A percentile compares a stretch with the other conserved stretches of the same genome.
These are phyloP conservation scores for Eufriesea mexicana DNA, from an alignment of 1,140 invertebrate species.

Conservation along the genomic window DNA sequence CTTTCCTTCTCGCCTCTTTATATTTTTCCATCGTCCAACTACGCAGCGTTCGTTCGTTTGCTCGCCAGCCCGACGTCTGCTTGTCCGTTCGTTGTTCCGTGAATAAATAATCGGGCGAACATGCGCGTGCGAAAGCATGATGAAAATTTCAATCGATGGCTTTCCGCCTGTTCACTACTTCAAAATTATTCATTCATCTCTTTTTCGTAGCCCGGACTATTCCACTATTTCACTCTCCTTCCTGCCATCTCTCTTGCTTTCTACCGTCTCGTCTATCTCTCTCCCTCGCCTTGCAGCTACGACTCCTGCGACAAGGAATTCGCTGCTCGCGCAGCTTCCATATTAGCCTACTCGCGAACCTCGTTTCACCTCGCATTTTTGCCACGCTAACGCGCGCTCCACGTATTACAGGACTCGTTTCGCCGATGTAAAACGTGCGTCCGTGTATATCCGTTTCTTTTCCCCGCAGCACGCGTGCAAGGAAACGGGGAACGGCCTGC, in stretches of 20 bases:
- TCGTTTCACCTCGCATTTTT: neutral
- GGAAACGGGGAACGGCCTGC: constrained; percentile 27
- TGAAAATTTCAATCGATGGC: constrained; percentile 78
- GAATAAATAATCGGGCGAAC: constrained; percentile 74
- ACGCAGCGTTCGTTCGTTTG: constrained; percentile 1
- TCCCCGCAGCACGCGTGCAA: neutral
- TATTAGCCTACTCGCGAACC: constrained; percentile 22
- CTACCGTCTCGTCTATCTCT: neutral
- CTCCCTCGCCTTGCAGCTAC: neutral
- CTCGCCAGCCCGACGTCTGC: constrained; percentile 28
- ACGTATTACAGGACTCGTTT: constrained; percentile 18
- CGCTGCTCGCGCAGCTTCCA: constrained; percentile 1
- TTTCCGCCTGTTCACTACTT: constrained; percentile 67
- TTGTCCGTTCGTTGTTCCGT: constrained; percentile 62
- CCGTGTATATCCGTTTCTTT: neutral
- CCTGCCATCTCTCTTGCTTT: neutral
- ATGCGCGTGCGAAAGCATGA: constrained; percentile 69
- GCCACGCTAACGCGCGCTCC: neutral
- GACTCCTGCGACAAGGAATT: constrained; percentile 15
- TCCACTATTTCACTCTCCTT: neutral
- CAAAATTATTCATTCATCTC: constrained; percentile 67
- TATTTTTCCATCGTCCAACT: neutral
- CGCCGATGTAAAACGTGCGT: neutral
- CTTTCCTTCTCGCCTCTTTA: neutral
- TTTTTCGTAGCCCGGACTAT: neutral